Percentiles rank a stretch among this genome's conserved stretches.
phyloP scores from a whole-genome alignment of 2,888 invertebrate species.

The Eilema griseolum region DNA sequence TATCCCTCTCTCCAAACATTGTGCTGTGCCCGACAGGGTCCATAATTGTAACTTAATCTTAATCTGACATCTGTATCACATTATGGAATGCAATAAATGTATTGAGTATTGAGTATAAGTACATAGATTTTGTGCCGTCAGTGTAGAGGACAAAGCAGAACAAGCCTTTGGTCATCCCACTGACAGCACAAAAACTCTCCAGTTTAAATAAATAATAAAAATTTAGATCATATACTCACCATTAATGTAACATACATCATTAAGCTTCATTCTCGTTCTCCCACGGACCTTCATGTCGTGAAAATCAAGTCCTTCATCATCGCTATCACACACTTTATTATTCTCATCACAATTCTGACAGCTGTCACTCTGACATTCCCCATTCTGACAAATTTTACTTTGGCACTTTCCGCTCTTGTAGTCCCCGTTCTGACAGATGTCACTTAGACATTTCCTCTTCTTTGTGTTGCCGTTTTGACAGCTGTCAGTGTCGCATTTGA shows the following conservation, averaged over 20 bases:
- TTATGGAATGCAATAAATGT: too few species aligned
- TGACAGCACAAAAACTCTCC: too few species aligned
- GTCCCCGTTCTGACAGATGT: slow-evolving; percentile 7
- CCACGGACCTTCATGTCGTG: slow-evolving; percentile 89
- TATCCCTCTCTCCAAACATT: too few species aligned
- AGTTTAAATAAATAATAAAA: too few species aligned
- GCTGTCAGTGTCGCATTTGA: slow-evolving; percentile 34
- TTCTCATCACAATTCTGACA: slow-evolving; percentile 33
- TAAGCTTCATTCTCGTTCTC: slow-evolving; percentile 88
- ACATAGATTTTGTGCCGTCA: too few species aligned
- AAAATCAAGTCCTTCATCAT: slow-evolving; percentile 63
- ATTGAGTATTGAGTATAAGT: too few species aligned
- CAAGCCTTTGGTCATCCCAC: too few species aligned
- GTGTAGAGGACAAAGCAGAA: too few species aligned
- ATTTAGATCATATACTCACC: slow-evolving; percentile 86
- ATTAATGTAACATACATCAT: slow-evolving; percentile 98
- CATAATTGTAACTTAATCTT: too few species aligned
- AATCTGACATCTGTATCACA: too few species aligned
- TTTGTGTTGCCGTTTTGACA: slow-evolving; percentile 6
- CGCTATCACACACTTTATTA: slow-evolving; percentile 30
- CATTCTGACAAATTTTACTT: slow-evolving; percentile 46
- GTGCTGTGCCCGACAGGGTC: too few species aligned
- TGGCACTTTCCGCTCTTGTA: slow-evolving; percentile 31
- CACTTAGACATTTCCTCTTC: slow-evolving; percentile 20
- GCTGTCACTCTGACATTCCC: slow-evolving; percentile 17